Conservation (phyloP, 64 coral and sea anemone species). For the Dendronephthya gigantea region DNA sequence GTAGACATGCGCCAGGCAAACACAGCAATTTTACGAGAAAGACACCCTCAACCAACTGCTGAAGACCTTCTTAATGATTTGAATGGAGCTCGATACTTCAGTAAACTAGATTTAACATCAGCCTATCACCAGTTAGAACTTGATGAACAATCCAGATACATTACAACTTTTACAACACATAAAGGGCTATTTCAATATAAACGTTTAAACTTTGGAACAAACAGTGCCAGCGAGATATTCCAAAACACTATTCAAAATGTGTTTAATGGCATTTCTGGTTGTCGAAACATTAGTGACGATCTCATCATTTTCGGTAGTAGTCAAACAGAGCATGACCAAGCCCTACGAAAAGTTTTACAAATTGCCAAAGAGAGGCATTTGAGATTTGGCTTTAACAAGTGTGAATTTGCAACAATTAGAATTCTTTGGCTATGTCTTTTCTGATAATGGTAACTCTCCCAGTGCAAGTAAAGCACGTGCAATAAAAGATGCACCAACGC, state of each 20-base stretch:
- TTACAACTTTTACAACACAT: neutral
- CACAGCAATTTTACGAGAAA: neutral
- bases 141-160: neutral
- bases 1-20: constrained; percentile 12
- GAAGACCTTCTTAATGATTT: neutral
- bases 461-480: neutral
- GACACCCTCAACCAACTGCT: neutral
- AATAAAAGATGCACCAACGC: constrained; percentile 12
- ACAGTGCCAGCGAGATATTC: neutral
- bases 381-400: neutral
- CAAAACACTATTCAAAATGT: neutral
- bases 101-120: neutral
- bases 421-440: neutral
- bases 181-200: too few species aligned
- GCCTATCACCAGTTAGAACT: neutral
- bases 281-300: neutral
- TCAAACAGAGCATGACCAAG: neutral
- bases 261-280: neutral
- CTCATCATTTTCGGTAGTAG: neutral
- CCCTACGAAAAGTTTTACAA: neutral
- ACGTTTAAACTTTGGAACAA: too few species aligned
- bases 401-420: neutral
- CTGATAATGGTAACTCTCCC: neutral
- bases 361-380: neutral
- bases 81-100: neutral